Evolutionary conservation across 1,140 invertebrate species (phyloP), one percentile per base, ranked within the genome.

Genomic region (Mesaphorura yosii): DNA sequence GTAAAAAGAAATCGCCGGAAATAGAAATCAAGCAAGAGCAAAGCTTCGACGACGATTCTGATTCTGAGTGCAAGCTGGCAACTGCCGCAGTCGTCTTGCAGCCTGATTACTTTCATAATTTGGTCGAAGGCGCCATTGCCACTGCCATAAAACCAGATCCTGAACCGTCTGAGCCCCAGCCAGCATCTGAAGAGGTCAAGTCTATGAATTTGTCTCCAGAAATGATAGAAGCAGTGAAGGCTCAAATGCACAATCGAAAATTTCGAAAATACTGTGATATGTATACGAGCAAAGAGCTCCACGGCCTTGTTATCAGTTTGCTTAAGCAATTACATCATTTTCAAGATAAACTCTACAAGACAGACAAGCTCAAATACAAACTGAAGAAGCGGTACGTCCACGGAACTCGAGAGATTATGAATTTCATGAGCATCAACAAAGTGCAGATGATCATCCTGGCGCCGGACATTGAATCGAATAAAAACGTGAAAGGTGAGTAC

Each of bases 381-480:
- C 67, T 66, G 1, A 78, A 75, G 60, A 59, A 74, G 27, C 68
- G 79, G 38, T 67, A 76, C 47, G 74, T 81, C 0, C 63, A 76
- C 47, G 79, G 79, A 1, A 69, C 81, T 34, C 71, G 74, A 23
- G 76, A 81, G 63, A 72, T 76, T 0, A 69, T 71, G 17, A 76
- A 75, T 50, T 72, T 74, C 56, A 59, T 81, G 23, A 68, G 70
- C 37, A 62, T 79, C 25, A 72, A 72, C 29, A 78, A 77, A 64
- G 66, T 80, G 2, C 76, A 75, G 59, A 66, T 77, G 55, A 64
- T 81, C 1, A 68, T 82, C 1, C 67, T 82, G 48, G 79, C 79
- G 3, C 73, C 79, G 2, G 69, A 74, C 44, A 68, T 72, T 46
- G 71, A 74, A 50, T 38, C 20, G 3, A 54, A 40, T 29, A 22